phyloP scores from a whole-genome alignment of 2,888 invertebrate genomes.

The Cataglyphis albicans region DNA sequence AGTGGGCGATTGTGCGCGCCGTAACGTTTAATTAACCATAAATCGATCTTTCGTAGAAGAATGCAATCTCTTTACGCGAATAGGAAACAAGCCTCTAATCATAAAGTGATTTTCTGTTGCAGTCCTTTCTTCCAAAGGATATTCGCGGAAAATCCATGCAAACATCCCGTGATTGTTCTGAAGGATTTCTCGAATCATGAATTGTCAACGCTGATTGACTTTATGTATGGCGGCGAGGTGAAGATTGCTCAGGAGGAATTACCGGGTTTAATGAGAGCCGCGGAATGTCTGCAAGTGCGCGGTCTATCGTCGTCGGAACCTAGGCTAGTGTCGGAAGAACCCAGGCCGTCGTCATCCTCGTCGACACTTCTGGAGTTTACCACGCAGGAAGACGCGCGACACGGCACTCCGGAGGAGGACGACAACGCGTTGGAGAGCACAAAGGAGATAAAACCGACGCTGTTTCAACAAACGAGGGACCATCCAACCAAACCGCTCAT shows the following conservation, averaged over 20 bases:
- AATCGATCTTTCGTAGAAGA: background rate
- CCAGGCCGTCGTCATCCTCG: conserved; percentile 86
- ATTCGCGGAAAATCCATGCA: conserved; percentile 96
- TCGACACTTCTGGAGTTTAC: conserved; percentile 87
- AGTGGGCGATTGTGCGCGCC: background rate
- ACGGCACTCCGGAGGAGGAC: conserved; percentile 80
- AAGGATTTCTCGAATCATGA: conserved; percentile 96
- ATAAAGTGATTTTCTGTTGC: conserved; percentile 83
- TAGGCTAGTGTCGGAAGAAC: conserved; percentile 89
- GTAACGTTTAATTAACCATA: conserved; percentile 15
- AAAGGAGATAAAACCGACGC: conserved; percentile 56
- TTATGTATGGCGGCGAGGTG: conserved; percentile 97
- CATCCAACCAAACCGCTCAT: conserved; percentile 82
- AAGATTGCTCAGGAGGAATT: conserved; percentile 95
- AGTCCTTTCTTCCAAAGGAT: conserved; percentile 96
- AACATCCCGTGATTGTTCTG: conserved; percentile 96
- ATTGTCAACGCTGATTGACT: conserved; percentile 95
- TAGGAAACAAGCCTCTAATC: background rate
- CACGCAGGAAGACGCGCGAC: conserved; percentile 85
- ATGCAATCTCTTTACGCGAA: background rate
- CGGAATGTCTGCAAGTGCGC: conserved; percentile 94
- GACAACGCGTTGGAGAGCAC: conserved; percentile 81
- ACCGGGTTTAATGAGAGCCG: conserved; percentile 94
- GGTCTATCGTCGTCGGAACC: conserved; percentile 90
- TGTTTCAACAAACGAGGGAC: conserved; percentile 78